A percentile compares a stretch with the other conserved stretches of the same genome.
Evolutionary conservation across 2,888 invertebrate genomes (phyloP).

Genomic region (Nesidiocoris tenuis): DNA sequence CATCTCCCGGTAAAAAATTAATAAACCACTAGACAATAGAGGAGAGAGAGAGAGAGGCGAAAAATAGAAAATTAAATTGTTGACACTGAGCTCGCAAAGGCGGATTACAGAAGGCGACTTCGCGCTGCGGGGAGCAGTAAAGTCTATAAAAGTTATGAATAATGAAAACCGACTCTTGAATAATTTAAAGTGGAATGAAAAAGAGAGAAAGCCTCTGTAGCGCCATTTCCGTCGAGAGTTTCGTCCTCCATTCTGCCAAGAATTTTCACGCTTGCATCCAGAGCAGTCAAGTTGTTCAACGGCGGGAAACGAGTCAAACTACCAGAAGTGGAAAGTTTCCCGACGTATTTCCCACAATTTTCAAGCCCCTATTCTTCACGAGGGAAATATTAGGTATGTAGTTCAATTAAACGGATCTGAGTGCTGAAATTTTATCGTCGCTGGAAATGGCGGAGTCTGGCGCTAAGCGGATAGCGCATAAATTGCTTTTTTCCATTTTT

Average conservation of each 20-base stretch:
- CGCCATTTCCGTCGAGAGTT: conserved; percentile 10
- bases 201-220: conserved; percentile 3
- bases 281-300: conserved; percentile 1
- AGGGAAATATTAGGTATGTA: no score
- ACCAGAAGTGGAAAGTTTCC: conserved; percentile 11
- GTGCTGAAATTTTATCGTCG: no score
- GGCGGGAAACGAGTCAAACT: background rate
- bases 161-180: conserved; percentile 38
- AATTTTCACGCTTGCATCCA: conserved; percentile 18
- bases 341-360: conserved; percentile 31
- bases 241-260: conserved; percentile 35
- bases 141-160: conserved; percentile 43
- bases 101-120: conserved; percentile 9
- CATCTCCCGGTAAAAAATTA: background rate
- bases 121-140: background rate
- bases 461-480: no score
- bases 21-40: background rate
- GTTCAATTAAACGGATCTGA: no score
- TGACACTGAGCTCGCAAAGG: conserved; percentile 23
- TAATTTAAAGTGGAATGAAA: conserved; percentile 32
- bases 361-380: conserved; percentile 1
- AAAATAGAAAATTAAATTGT: background rate
- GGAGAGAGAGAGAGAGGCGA: background rate
- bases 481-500: no score
- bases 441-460: no score